Evolutionary conservation across 2,888 invertebrate species (phyloP).

Genomic region (Corythucha ciliata): DNA sequence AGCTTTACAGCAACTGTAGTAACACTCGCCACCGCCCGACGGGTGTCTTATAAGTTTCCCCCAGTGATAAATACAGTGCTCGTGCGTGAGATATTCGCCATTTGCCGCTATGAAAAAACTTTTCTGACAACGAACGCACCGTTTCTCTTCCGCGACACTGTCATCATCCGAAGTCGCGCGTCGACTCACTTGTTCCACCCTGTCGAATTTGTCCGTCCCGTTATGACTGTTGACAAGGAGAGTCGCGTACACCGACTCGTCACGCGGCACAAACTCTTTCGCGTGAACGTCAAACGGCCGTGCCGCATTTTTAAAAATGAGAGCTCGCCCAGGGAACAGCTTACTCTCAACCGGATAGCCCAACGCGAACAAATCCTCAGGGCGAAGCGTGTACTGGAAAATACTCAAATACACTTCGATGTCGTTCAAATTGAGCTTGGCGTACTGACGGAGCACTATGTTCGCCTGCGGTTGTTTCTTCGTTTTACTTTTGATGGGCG

Average conservation of each 20-base stretch:
- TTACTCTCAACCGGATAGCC: constrained; percentile 64
- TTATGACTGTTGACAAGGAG: constrained; percentile 20
- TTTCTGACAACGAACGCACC: constrained; percentile 63
- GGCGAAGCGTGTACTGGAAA: constrained; percentile 52
- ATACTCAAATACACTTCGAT: constrained; percentile 50
- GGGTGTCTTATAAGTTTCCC: constrained; percentile 58
- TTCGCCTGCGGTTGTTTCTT: constrained; percentile 27
- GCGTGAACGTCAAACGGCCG: constrained; percentile 53
- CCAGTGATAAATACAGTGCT: constrained; percentile 81
- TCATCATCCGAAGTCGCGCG: constrained; percentile 18
- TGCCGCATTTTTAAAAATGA: constrained; percentile 48
- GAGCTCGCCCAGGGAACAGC: constrained; percentile 51
- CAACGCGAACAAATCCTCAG: constrained; percentile 52
- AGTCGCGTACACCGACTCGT: constrained; percentile 26
- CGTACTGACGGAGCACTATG: constrained; percentile 29
- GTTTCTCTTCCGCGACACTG: constrained; percentile 35
- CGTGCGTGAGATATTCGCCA: constrained; percentile 61
- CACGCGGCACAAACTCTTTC: constrained; percentile 53
- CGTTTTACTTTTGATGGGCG: constrained; percentile 37
- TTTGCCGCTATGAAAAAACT: constrained; percentile 59
- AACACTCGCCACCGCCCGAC: constrained; percentile 35
- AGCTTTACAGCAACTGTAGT: constrained; percentile 56
- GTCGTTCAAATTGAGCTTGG: constrained; percentile 45
- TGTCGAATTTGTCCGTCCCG: constrained; percentile 19
- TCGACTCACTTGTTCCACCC: constrained; percentile 4